Base-by-base conservation (phyloP, 2,797 vertebrate species). In the Podarcis siculus region DNA sequence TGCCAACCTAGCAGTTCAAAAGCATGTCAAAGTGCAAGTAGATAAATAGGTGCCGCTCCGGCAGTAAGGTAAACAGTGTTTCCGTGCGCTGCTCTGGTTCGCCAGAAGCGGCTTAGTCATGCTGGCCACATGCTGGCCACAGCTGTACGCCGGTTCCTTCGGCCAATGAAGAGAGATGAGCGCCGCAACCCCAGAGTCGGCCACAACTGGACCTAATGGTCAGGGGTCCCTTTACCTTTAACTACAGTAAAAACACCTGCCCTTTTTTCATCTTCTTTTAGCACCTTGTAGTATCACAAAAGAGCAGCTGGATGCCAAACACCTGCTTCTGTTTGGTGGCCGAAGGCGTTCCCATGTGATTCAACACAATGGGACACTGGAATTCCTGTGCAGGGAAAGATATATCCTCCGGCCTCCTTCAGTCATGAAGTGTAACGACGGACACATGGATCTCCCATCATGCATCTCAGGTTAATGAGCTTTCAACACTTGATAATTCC, bases 271-370 rank as follows among this genome's bases (percentile, higher is more conserved):
- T 86, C 73, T 45, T 73, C 19, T 10, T 81, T 6, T 86, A 91
- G 90, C 85, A 64, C 85, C 90, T 0, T 89, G 88, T 73, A 82
- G 21, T 8, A 67, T 87, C 8, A 85, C 45, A 82, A 87, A 77
- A 77, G 77, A 85, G 37, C 49, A 87, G 5, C 64, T 91, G 82
- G 21, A 85, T 69, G n/a, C 39, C 49, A 49, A 58, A 85, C 89
- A 85, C 2, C 13, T 89, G 1, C 45, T 91, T 64, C 69, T 76
- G 17, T 86, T 69, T 85, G 13, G 3, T 32, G 77, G 85, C 73
- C 37, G 5, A 78, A 91, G 81, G 27, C n/a, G 0, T n/a, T 19
- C 85, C 0, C n/a, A 61, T 30, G 19, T 77, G 77, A 30, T 91
- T 77, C 61, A 25, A 19, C 86, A 84, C 25, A 85, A 83, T 1